Evolutionary conservation across 2,797 vertebrate species (phyloP), one percentile per base, ranked within the genome.

Genomic region (Sebastes diaconus): DNA sequence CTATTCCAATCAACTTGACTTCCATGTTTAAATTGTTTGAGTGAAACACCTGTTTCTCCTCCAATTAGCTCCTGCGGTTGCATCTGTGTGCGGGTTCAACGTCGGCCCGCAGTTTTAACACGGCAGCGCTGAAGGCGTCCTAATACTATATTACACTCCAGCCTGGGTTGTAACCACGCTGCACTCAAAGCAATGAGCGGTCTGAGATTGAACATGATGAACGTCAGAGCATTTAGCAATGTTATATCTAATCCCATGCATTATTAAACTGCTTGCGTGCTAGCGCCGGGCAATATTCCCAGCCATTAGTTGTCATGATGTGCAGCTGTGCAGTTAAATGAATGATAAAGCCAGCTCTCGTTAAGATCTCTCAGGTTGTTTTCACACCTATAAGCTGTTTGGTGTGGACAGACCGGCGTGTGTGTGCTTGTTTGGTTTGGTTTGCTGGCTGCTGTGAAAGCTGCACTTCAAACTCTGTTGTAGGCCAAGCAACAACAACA

Each of bases 1-100:
- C 84, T 60, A 52, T 71, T 77, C 46, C 42, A 81, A 87, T 90
- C 70, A 79, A n/a, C 79, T 69, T n/a, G 34, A 75, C 65, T 81
- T 72, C 50, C 7, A 6, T 30, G 32, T 82, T 81, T 54, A 75
- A 79, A 80, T 67, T 11, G 72, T 78, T 55, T 72, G 66, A 85
- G 84, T 79, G 63, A 81, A 80, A 76, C 87, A 89, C 87, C 81
- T 86, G 85, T 71, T 87, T 68, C 79, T 71, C 46, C 46, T 82
- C 29, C 20, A 87, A 77, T 85, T 64, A 72, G 87, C 77, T 42
- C 69, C 70, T 58, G 64, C 29, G 75, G 24, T 8, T 64, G 64
- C 72, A 64, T 81, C 66, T 73, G 77, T 70, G 5, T 73, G 66
- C 3, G 4, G 32, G 54, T 72, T 66, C 54, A 78, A 30, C 61